Conservation (phyloP, 2,888 invertebrate species). For the Eubasilissa splendida region DNA sequence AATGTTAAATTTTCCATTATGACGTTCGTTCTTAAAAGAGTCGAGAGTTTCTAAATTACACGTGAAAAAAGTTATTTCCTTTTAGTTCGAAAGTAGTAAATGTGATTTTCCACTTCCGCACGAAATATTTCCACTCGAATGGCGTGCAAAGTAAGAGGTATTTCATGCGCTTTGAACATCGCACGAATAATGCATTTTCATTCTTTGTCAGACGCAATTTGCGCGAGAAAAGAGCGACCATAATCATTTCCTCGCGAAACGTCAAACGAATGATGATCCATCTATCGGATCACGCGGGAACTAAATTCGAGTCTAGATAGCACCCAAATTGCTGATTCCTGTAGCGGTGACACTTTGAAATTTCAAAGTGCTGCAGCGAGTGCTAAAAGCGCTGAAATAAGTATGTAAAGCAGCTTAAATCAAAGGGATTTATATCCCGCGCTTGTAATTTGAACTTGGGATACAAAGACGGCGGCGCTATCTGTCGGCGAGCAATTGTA, state of each 20-base stretch:
- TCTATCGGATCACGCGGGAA: slow-evolving; percentile 29
- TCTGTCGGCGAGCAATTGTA: slow-evolving; percentile 40
- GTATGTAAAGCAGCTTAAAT: slow-evolving; percentile 41
- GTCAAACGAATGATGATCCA: slow-evolving; percentile 31
- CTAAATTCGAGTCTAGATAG: slow-evolving; percentile 18
- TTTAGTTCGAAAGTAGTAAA: not conserved
- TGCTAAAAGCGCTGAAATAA: slow-evolving; percentile 28
- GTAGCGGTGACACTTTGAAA: slow-evolving; percentile 12
- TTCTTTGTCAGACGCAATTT: slow-evolving; percentile 11
- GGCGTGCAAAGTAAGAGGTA: not conserved
- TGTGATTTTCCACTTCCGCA: too few species aligned
- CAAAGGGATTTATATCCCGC: slow-evolving; percentile 39
- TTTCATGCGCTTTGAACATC: not conserved
- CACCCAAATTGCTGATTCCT: slow-evolving; percentile 36
- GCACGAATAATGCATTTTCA: slow-evolving; percentile 12
- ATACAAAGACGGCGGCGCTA: slow-evolving; percentile 30
- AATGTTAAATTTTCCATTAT: too few species aligned
- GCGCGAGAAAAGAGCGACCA: slow-evolving; percentile 8
- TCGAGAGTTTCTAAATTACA: too few species aligned
- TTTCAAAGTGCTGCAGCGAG: slow-evolving; percentile 25
- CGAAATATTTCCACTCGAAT: not conserved
- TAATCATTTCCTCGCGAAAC: slow-evolving; percentile 35
- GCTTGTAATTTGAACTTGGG: slow-evolving; percentile 32
- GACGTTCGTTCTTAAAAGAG: too few species aligned
- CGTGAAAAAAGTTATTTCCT: not conserved